Conservation (phyloP, 2,113 vertebrate genomes). For the Rhinoderma darwinii region DNA sequence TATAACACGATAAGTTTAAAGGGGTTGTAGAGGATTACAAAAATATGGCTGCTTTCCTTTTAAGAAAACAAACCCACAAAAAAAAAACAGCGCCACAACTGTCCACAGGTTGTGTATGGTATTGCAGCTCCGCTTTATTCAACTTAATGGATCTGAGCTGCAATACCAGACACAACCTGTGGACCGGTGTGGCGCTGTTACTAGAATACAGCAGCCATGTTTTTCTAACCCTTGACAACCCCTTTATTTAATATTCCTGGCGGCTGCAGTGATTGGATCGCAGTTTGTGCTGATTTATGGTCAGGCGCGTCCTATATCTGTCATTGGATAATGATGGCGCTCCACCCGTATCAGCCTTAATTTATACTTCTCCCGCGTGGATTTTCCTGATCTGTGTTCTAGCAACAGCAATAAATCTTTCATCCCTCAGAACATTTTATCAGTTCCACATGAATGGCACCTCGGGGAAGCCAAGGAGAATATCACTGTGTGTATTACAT, state of each 20-base stretch:
- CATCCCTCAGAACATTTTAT: slow-evolving; percentile 38
- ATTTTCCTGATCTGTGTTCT: slow-evolving; percentile 27
- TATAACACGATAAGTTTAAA: no score
- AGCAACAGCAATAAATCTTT: slow-evolving; percentile 28
- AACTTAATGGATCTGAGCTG: no score
- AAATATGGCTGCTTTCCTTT: no score
- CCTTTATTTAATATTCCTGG: slow-evolving; percentile 30
- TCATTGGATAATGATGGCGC: not conserved
- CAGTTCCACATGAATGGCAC: slow-evolving; percentile 31
- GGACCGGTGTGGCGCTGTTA: no score
- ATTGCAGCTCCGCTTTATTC: no score
- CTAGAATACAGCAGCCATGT: no score
- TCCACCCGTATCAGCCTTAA: not conserved
- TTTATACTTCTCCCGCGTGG: not conserved
- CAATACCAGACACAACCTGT: no score
- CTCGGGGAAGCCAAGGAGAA: not conserved
- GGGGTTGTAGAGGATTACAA: no score
- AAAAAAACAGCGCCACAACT: no score
- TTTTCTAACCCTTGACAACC: no score
- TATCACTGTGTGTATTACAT: not conserved
- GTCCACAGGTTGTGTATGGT: no score
- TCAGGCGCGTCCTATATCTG: slow-evolving; percentile 5
- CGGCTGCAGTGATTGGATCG: not conserved
- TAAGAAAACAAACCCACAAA: no score
- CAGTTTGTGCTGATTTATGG: not conserved